Evolutionary conservation across 1,140 invertebrate genomes (phyloP).

Genomic region (Neocloeon triangulifer): DNA sequence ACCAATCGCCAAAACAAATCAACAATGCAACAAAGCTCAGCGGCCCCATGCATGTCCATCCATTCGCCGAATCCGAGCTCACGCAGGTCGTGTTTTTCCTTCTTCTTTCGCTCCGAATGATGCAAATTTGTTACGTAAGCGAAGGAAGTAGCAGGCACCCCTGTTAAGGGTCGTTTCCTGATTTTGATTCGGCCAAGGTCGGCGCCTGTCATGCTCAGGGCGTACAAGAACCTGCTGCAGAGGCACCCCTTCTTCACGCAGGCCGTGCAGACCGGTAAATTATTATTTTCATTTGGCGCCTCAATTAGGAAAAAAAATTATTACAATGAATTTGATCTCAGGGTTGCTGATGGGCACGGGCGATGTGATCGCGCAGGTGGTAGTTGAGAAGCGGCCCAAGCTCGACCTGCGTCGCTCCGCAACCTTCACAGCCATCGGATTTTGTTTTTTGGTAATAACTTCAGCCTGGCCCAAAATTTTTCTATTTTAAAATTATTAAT

Average conservation of each 20-base stretch:
- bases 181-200: too few species aligned
- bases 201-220: conserved; percentile 12
- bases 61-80: too few species aligned
- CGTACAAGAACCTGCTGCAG: conserved; percentile 13
- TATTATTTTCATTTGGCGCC: conserved; percentile 4
- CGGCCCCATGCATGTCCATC: too few species aligned
- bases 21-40: too few species aligned
- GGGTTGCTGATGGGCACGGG: conserved; percentile 29
- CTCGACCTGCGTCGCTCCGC: conserved; percentile 21
- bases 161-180: too few species aligned
- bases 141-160: too few species aligned
- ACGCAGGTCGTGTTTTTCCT: too few species aligned
- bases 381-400: conserved; percentile 23
- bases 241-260: conserved; percentile 16
- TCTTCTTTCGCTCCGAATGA: too few species aligned
- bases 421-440: conserved; percentile 24
- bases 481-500: conserved; percentile 2
- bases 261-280: conserved; percentile 18
- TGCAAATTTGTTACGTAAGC: too few species aligned
- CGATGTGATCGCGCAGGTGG: conserved; percentile 28
- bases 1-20: too few species aligned
- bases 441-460: conserved; percentile 20
- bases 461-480: conserved; percentile 5
- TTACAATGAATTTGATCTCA: conserved; percentile 13
- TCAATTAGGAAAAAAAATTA: conserved; percentile 1